Conservation (phyloP, 1,140 invertebrate genomes). For the Eciton burchellii region DNA sequence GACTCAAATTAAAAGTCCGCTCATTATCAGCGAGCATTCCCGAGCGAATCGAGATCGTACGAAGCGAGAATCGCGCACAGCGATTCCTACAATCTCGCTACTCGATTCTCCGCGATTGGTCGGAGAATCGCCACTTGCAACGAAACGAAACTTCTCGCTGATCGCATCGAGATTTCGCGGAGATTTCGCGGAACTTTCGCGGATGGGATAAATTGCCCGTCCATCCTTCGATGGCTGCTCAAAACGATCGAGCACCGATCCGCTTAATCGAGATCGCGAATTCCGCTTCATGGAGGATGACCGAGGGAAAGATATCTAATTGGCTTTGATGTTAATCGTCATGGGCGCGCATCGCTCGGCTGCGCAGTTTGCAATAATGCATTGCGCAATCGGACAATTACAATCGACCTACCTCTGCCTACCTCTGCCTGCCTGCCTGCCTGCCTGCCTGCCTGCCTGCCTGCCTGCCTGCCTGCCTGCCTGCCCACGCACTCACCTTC, state of each 20-base stretch:
- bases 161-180: conserved; percentile 7
- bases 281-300: conserved; percentile 42
- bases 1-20: too few species aligned
- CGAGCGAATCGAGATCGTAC: too few species aligned
- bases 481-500: conserved; percentile 62
- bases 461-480: conserved; percentile 67
- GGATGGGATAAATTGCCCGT: not conserved
- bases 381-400: conserved; percentile 79
- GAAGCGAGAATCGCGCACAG: too few species aligned
- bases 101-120: too few species aligned
- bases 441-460: too few species aligned
- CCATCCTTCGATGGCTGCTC: not conserved
- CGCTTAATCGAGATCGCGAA: conserved; percentile 30
- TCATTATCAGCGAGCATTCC: too few species aligned
- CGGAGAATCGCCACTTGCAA: too few species aligned
- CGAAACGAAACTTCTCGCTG: too few species aligned
- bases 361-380: conserved; percentile 73
- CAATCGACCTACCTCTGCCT: conserved; percentile 75
- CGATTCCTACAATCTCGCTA: too few species aligned
- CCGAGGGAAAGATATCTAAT: conserved; percentile 74
- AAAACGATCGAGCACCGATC: not conserved
- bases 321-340: conserved; percentile 82
- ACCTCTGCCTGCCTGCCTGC: too few species aligned
- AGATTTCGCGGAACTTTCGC: conserved; percentile 1
- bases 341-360: conserved; percentile 64